Evolutionary conservation across 2,113 vertebrate species (phyloP).

Genomic region (Nycticebus coucang): DNA sequence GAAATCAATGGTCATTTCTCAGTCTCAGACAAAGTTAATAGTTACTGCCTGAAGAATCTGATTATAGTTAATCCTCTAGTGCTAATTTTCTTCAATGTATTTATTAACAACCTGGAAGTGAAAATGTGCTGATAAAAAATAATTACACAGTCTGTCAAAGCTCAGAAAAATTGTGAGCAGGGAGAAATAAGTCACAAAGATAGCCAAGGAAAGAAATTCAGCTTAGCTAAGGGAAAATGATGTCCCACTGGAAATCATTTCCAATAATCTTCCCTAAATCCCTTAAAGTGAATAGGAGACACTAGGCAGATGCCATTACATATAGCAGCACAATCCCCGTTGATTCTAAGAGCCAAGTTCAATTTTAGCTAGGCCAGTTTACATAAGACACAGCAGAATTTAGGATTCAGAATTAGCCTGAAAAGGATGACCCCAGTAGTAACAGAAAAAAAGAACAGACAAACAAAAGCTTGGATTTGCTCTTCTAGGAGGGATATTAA

Average conservation of each 20-base stretch:
- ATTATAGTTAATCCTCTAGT: constrained; percentile 63
- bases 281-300: background rate
- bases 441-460: background rate
- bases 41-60: constrained; percentile 65
- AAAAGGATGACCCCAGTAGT: constrained; percentile 9
- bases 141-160: constrained; percentile 69
- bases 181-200: constrained; percentile 63
- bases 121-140: constrained; percentile 78
- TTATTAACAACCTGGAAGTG: constrained; percentile 78
- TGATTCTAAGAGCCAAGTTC: background rate
- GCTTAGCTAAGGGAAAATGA: background rate
- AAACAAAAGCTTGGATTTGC: background rate
- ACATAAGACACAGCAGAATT: constrained; percentile 53
- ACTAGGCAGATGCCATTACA: background rate
- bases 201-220: constrained; percentile 56
- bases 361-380: constrained; percentile 23
- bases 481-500: background rate
- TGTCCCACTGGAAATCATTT: background rate
- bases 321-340: background rate
- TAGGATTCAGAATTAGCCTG: constrained; percentile 50
- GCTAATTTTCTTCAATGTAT: constrained; percentile 58
- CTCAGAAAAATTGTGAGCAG: constrained; percentile 42
- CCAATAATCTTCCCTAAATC: constrained; percentile 30
- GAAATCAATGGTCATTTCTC: constrained; percentile 74
- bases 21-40: constrained; percentile 67